phyloP scores from a whole-genome alignment of 1,140 invertebrate genomes.

The Eubasilissa regina region DNA sequence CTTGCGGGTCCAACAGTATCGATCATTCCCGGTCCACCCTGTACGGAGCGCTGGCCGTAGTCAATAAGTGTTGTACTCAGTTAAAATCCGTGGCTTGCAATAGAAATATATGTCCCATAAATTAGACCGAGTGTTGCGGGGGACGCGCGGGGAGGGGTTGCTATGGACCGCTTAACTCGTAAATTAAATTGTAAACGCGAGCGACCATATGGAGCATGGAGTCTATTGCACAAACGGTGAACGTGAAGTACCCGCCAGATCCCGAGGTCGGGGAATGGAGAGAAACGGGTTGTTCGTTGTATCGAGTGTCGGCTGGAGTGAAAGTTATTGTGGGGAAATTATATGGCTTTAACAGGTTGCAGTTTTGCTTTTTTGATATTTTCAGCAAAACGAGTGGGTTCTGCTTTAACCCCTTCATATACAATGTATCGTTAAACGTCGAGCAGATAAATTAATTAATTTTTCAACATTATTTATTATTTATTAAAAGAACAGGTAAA shows the following conservation, averaged over 20 bases:
- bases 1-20: conserved; percentile 6
- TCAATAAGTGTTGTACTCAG: conserved; percentile 55
- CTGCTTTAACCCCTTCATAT: neutral
- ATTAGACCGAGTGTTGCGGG: conserved; percentile 53
- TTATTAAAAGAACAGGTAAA: no score
- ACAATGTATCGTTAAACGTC: neutral
- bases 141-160: conserved; percentile 13
- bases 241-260: conserved; percentile 18
- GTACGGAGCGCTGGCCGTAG: conserved; percentile 23
- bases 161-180: conserved; percentile 51
- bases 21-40: conserved; percentile 27
- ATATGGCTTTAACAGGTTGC: conserved; percentile 6
- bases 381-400: no score
- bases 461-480: no score
- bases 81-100: conserved; percentile 56
- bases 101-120: conserved; percentile 59
- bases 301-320: conserved; percentile 15
- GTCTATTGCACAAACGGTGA: conserved; percentile 41
- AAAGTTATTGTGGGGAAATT: conserved; percentile 35
- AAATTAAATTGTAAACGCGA: conserved; percentile 57
- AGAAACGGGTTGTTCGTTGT: conserved; percentile 35
- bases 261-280: conserved; percentile 27
- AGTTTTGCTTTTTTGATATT: no score
- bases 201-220: conserved; percentile 53
- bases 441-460: neutral